Base-by-base conservation (phyloP, 2,888 invertebrate genomes). In the Bedellia somnulentella region DNA sequence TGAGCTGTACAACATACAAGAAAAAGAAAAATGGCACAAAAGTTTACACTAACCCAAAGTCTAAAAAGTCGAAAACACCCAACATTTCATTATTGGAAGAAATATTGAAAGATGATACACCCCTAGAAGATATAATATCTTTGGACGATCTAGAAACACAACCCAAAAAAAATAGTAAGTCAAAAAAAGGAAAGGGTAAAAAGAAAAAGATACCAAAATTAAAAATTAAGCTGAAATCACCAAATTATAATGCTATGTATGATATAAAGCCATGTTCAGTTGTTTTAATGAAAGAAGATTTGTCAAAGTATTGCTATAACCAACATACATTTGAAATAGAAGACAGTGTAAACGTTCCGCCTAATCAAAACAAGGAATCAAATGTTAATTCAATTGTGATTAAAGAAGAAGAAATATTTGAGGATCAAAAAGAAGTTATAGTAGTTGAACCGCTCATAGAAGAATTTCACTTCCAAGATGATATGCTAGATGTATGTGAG, bases 401-500 rank as follows among this genome's bases (percentile, higher is more conserved):
- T n/a, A n/a, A n/a, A n/a, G n/a, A n/a, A n/a, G 18, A 9, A 18
- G 5, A 18, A 18, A 9, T 18, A 18, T 18, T 18, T 18, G 18
- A 18, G 18, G 5, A 18, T n/a, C n/a, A 18, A 18, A 9, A 6
- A 18, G 18, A 18, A 9, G 18, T 18, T 5, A 9, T 9, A 5
- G 5, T 6, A 18, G 9, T 9, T 18, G 18, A 18, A 9, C 9
- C 18, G 18, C 18, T 18, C 5, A 11, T 16, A 3, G 27, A 55
- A 41, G 62, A 66, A 29, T 43, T 71, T 21, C 64, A 67, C 24
- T 59, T 75, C n/a, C 36, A 36, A 29, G 28, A 26, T 41, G 73
- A 73, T 34, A 71, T 73, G 71, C 47, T 75, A 32, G 73, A 73
- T 45, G 71, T 73, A 1, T 75, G 71, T 1, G 75, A 73, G 41